A percentile compares a stretch with the other conserved stretches of the same genome.
phyloP scores from a whole-genome alignment of 2,797 vertebrate genomes.

The Thaleichthys pacificus region DNA sequence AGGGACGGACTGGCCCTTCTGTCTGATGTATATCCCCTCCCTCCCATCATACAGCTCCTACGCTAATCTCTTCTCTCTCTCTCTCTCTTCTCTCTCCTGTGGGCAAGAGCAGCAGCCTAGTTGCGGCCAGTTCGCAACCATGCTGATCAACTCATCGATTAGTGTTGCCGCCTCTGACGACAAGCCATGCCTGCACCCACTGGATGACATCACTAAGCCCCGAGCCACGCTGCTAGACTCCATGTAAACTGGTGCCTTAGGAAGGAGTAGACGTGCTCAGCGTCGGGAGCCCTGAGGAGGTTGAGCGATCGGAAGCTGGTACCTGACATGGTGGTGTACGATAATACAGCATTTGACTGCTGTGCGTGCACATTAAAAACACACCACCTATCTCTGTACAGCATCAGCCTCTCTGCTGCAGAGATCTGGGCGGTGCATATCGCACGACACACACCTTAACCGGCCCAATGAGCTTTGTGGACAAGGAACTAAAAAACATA shows the following conservation, averaged over 20 bases:
- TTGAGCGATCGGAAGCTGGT: constrained; percentile 32
- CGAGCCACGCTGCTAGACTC: no score
- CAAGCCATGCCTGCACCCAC: constrained; percentile 20
- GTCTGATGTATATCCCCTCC: neutral
- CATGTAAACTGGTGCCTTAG: no score
- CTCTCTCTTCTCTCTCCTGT: constrained; percentile 29
- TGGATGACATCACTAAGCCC: constrained; percentile 21
- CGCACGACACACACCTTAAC: neutral
- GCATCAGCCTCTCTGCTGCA: no score
- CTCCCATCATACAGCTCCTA: no score
- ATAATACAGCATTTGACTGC: constrained; percentile 50
- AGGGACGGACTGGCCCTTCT: no score
- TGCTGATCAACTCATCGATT: constrained; percentile 53
- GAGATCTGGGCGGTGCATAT: no score
- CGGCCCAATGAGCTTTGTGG: constrained; percentile 1
- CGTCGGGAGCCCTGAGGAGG: constrained; percentile 34
- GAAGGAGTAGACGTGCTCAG: constrained; percentile 47
- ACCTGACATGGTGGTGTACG: constrained; percentile 44
- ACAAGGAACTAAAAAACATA: constrained; percentile 10
- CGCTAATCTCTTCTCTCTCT: constrained; percentile 64
- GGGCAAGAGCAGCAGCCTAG: constrained; percentile 7
- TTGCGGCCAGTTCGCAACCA: constrained; percentile 28
- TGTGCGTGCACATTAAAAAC: constrained; percentile 56
- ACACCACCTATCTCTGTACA: constrained; percentile 17
- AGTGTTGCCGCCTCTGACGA: constrained; percentile 32